Conservation (phyloP, 2,888 invertebrate species). For the Slavum lentiscoides region DNA sequence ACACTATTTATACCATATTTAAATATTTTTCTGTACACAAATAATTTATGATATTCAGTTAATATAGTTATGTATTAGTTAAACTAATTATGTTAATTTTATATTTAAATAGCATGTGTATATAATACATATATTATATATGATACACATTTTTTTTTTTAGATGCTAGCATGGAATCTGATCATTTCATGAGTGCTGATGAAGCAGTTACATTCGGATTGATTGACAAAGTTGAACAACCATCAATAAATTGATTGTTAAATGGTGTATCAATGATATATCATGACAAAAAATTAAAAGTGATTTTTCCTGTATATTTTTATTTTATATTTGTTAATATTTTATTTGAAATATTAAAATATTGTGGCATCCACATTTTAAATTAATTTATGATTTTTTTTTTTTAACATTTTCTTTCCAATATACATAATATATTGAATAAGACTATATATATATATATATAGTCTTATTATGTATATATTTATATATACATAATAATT, state of each 20-base stretch:
- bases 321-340: constrained; percentile 5
- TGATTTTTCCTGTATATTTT: constrained; percentile 1
- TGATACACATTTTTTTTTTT: constrained; percentile 46
- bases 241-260: constrained; percentile 28
- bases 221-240: constrained; percentile 71
- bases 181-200: constrained; percentile 88
- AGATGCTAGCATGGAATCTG: constrained; percentile 88
- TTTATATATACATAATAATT: no score
- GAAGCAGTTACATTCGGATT: constrained; percentile 92
- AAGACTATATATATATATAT: no score
- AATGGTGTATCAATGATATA: neutral
- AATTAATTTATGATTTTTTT: neutral
- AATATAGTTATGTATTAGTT: no score
- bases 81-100: neutral
- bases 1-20: no score
- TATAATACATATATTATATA: neutral
- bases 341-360: constrained; percentile 27
- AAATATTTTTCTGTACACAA: no score
- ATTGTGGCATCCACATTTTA: neutral
- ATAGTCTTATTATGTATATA: no score
- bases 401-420: neutral
- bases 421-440: neutral
- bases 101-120: no score
- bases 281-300: no score
- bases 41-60: no score